Percentiles rank a stretch among this genome's conserved stretches.
These are phyloP conservation scores for Acanthopleura granulata DNA, from an alignment of 2,888 invertebrate species.

Conservation along the genomic window DNA sequence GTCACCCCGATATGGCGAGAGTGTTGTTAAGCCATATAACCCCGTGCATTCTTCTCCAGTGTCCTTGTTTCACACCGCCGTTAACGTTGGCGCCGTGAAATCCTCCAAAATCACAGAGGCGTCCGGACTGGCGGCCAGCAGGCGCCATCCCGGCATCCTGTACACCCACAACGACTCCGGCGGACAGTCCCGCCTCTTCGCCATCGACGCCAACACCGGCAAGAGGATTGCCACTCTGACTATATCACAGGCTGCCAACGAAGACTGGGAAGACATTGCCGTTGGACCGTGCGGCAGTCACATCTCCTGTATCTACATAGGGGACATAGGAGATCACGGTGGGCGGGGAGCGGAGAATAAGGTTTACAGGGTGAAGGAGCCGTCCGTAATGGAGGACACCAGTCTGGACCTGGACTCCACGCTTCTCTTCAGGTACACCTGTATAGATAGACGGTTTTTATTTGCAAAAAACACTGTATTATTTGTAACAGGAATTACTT, in stretches of 20 bases:
- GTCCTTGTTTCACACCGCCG: background rate
- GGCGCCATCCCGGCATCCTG: slow-evolving; percentile 25
- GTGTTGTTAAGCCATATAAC: no score
- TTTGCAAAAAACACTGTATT: no score
- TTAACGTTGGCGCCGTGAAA: background rate
- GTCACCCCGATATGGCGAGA: no score
- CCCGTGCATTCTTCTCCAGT: background rate
- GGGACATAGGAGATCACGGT: slow-evolving; percentile 30
- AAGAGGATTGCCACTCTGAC: background rate
- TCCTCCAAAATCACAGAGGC: slow-evolving; percentile 21
- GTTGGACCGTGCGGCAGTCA: slow-evolving; percentile 33
- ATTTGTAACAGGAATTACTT: no score
- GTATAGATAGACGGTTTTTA: no score
- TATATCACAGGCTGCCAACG: slow-evolving; percentile 19
- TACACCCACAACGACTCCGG: slow-evolving; percentile 35
- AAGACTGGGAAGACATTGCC: slow-evolving; percentile 44
- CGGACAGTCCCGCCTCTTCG: slow-evolving; percentile 24
- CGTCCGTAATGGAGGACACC: slow-evolving; percentile 20
- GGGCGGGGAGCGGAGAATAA: slow-evolving; percentile 22
- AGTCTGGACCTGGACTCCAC: background rate
- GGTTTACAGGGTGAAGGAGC: slow-evolving; percentile 34
- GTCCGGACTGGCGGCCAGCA: slow-evolving; percentile 34
- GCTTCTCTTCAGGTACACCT: slow-evolving; percentile 1
- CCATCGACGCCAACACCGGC: slow-evolving; percentile 22
- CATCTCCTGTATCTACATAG: slow-evolving; percentile 33